Evolutionary conservation across 1,140 invertebrate species (phyloP), one percentile per base, ranked within the genome.

Genomic region (Drosophila dunni): DNA sequence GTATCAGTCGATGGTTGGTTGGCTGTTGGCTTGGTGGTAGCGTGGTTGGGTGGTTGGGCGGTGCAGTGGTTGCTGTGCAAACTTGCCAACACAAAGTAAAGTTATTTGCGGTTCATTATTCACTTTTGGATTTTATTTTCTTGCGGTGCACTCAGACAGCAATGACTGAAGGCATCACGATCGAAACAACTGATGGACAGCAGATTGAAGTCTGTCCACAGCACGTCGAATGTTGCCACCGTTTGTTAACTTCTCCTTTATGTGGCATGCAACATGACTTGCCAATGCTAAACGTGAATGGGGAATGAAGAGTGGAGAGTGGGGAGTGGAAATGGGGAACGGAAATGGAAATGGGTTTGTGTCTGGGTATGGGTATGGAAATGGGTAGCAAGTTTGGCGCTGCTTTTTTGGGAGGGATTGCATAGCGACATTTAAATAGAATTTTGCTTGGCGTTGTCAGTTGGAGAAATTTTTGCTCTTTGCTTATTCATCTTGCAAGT

Each of bases 31-130:
- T 29, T 34, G 17, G 17, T 20, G 17, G 17, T 20, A 20, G 17
- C 2, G 17, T 20, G 2, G 17, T 20, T 1, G 53, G 38, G 11
- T 51, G 54, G 15, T 8, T 8, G 48, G 13, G 36, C 46, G 53
- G 46, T 60, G 33, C 61, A 38, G 63, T 34, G 70, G 56, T 57
- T 68, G 33, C 50, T 69, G 64, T 74, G 50, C 17, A 36, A 54
- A 50, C 67, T 54, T 40, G 50, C 51, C 68, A 70, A 63, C 68
- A 78, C 80, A 90, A 81, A 89, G 85, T 79, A 81, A 89, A 84
- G 81, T 89, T 89, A 89, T 89, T 89, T 89, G 84, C 85, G 85
- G 84, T 89, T 89, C 84, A 89, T 89, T 89, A 89, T 89, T 90
- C 84, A 89, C 84, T 89, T 89, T 88, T 83, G 76, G 84, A 75